Evolutionary conservation across 2,888 invertebrate genomes (phyloP).

Genomic region (Lissonota sp.): DNA sequence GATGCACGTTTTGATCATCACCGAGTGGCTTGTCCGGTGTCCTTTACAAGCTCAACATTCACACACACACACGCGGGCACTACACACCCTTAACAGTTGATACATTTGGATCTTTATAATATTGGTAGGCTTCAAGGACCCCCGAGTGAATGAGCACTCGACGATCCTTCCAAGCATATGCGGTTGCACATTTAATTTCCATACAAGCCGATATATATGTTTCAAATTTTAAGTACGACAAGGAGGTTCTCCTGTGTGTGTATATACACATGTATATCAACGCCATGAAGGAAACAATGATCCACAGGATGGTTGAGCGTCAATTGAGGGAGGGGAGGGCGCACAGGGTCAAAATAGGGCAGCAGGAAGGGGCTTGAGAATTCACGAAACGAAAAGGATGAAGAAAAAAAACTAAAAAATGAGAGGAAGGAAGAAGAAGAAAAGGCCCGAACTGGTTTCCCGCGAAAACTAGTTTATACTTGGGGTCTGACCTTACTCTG

Average conservation of each 20-base stretch:
- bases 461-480: constrained; percentile 75
- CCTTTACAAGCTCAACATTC: too few species aligned
- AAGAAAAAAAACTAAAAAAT: constrained; percentile 58
- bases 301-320: constrained; percentile 55
- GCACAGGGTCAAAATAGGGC: constrained; percentile 58
- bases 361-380: constrained; percentile 57
- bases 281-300: constrained; percentile 54
- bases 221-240: constrained; percentile 76
- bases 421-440: constrained; percentile 59
- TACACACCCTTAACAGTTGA: too few species aligned
- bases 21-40: too few species aligned
- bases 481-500: constrained; percentile 69
- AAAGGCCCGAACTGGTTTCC: constrained; percentile 70
- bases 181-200: constrained; percentile 77
- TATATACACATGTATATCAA: neutral
- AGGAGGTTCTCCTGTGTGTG: neutral
- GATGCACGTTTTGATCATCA: too few species aligned
- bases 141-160: constrained; percentile 32
- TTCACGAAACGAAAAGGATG: constrained; percentile 41
- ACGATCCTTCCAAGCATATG: constrained; percentile 40
- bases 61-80: too few species aligned
- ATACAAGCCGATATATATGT: constrained; percentile 76
- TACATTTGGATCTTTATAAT: too few species aligned
- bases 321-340: constrained; percentile 32
- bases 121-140: too few species aligned